Conservation (phyloP, 2,888 invertebrate genomes). For the Temnothorax unifasciatus region DNA sequence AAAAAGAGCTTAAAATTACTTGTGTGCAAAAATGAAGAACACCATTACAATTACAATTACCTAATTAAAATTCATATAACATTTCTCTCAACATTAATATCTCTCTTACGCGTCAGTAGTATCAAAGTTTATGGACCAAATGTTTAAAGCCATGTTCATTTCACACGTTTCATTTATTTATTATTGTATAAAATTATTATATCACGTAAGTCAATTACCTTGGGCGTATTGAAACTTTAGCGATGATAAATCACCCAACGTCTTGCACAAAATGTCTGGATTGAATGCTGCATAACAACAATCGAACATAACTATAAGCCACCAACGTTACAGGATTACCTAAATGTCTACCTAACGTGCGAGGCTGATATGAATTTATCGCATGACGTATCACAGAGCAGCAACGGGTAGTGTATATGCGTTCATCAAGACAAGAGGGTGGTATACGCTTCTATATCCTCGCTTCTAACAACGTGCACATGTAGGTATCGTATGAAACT, state of each 20-base stretch:
- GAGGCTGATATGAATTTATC: constrained; percentile 70
- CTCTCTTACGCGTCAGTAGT: background rate
- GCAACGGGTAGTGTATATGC: constrained; percentile 47
- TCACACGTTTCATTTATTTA: background rate
- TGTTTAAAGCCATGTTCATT: background rate
- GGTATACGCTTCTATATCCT: constrained; percentile 47
- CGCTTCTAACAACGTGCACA: constrained; percentile 34
- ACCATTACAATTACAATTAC: background rate
- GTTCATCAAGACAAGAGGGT: constrained; percentile 67
- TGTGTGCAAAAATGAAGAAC: background rate
- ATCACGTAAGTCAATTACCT: background rate
- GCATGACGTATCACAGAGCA: constrained; percentile 69
- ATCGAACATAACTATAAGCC: constrained; percentile 24
- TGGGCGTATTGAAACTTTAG: background rate
- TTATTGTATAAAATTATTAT: background rate
- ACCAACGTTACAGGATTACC: constrained; percentile 36
- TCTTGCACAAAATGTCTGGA: background rate
- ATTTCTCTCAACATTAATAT: background rate
- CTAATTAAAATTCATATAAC: background rate
- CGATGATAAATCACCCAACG: background rate
- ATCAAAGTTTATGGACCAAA: background rate
- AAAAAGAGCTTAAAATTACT: background rate
- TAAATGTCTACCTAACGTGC: constrained; percentile 53
- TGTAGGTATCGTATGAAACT: constrained; percentile 23
- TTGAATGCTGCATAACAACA: constrained; percentile 34